phyloP scores from a whole-genome alignment of 2,888 invertebrate genomes.

The Adineta ricciae region DNA sequence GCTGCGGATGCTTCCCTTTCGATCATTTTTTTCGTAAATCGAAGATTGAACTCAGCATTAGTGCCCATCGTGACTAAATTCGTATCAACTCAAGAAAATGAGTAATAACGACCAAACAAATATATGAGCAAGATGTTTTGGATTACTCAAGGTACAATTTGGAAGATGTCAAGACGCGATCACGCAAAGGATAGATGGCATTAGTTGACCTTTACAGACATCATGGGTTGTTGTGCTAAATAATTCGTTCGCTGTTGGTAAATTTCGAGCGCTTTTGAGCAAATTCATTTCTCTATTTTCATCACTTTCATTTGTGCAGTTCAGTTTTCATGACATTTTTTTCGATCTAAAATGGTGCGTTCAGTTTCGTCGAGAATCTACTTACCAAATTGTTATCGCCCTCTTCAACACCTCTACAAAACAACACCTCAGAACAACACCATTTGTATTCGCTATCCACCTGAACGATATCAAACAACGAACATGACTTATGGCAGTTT shows the following conservation, averaged over 20 bases:
- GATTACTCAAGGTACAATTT: background rate
- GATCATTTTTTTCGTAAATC: constrained; percentile 13
- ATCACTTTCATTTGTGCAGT: too few species aligned
- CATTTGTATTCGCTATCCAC: background rate
- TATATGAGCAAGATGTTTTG: background rate
- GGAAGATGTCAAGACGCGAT: background rate
- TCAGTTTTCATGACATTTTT: too few species aligned
- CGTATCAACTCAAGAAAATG: background rate
- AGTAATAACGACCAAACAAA: background rate
- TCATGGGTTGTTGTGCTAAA: too few species aligned
- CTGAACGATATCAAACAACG: background rate
- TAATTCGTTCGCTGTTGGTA: too few species aligned
- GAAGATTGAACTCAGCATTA: background rate
- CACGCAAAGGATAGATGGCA: background rate
- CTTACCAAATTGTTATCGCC: background rate
- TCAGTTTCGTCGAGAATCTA: too few species aligned
- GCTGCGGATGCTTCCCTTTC: background rate
- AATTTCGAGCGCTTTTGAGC: too few species aligned
- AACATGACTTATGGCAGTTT: background rate
- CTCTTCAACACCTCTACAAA: background rate
- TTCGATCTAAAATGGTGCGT: too few species aligned
- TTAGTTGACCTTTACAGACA: too few species aligned
- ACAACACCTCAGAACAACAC: background rate
- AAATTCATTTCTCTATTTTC: too few species aligned
- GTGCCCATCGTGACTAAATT: background rate